Evolutionary conservation across 2,113 vertebrate species (phyloP).

Genomic region (Psilopogon haemacephalus): DNA sequence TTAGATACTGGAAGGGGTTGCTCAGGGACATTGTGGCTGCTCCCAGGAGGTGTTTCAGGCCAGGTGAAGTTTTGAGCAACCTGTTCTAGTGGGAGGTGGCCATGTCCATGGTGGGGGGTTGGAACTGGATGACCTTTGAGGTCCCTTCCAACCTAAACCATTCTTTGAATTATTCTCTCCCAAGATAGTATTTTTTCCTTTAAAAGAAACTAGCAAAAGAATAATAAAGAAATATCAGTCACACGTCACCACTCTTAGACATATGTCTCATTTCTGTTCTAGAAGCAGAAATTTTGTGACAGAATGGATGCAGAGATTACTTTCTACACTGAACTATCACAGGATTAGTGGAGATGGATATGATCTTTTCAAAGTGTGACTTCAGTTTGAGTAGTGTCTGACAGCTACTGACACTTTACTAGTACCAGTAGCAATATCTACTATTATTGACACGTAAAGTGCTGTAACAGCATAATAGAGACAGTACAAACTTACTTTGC

Average conservation of each 20-base stretch:
- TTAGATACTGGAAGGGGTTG: no score
- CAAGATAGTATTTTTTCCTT: not conserved
- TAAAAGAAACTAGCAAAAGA: not conserved
- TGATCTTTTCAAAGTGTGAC: not conserved
- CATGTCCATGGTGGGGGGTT: no score
- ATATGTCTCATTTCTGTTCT: rapidly evolving
- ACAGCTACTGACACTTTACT: not conserved
- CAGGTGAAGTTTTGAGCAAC: no score
- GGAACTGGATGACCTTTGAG: no score
- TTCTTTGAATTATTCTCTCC: no score
- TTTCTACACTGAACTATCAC: not conserved
- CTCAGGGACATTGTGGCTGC: no score
- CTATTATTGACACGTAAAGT: not conserved
- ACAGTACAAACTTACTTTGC: not conserved
- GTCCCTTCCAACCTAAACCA: no score
- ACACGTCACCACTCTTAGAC: not conserved
- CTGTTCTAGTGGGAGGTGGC: no score
- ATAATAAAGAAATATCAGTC: not conserved
- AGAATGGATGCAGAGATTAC: not conserved
- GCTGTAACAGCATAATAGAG: not conserved
- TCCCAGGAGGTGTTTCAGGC: no score
- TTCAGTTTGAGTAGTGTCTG: not conserved
- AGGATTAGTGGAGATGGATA: not conserved
- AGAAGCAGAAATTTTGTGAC: not conserved
- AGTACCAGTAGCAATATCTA: not conserved